Evolutionary conservation across 2,888 invertebrate species (phyloP), one percentile per base, ranked within the genome.

Genomic region (Leptinotarsa rubiginosa): DNA sequence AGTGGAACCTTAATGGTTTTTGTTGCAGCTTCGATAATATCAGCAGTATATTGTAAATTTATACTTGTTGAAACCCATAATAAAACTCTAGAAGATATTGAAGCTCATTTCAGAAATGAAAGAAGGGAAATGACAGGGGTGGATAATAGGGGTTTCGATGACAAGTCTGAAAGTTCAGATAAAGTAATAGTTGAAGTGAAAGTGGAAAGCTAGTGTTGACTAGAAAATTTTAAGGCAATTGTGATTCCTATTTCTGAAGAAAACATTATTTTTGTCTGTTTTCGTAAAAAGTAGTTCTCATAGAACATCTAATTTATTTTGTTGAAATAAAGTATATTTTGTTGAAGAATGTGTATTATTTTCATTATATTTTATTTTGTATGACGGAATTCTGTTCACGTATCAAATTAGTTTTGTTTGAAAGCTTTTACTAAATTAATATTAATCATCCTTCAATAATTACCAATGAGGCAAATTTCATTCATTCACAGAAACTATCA

Each of bases 61-160:
- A 89, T 92, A 80, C 86, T 94, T 1, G 93, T 93, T 3, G 94
- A 94, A 86, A 94, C 94, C 0, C 92, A 92, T 81, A 92, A 92
- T 15, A 92, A 92, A 80, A 91, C 91, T 65, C 86, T 94, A 76
- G 89, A 90, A 67, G 92, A 94, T 82, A 93, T 94, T 16, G 93
- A 93, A 88, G 90, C 87, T 75, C 89, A 89, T 75, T 93, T 93
- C 77, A 90, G 90, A 68, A 89, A 88, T 4, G 88, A 88, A 22
- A 74, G 72, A 62, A 70, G 67, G 31, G 68, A 70, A 16, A 41
- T 54, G 13, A 16, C 62, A 52, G 88, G 89, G 2, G 89, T 82
- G 31, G 82, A 81, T 68, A 85, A 85, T 75, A 67, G 49, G 22
- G 84, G 77, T 5, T 86, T 84, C 68, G 81, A 78, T 52, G 71